These are phyloP conservation scores for Notamacropus eugenii DNA, from an alignment of 2,797 vertebrate genomes.

Conservation along the genomic window DNA sequence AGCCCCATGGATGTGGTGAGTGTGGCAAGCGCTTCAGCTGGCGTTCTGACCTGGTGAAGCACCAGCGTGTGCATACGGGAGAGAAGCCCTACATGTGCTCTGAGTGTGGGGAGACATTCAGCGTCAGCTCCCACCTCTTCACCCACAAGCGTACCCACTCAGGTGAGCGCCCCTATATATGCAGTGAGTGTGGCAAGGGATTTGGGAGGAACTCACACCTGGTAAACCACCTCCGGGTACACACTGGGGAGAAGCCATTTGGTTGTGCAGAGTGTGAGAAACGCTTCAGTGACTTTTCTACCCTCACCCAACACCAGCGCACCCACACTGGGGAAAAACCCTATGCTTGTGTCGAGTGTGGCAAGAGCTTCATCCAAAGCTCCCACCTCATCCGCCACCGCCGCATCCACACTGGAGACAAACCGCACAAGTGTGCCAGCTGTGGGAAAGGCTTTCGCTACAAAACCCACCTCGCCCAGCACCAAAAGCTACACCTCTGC, in stretches of 20 bases:
- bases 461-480: slow-evolving; percentile 78
- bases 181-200: slow-evolving; percentile 80
- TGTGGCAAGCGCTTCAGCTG: slow-evolving; percentile 83
- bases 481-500: slow-evolving; percentile 78
- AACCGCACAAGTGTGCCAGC: slow-evolving; percentile 72
- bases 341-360: slow-evolving; percentile 77
- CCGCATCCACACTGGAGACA: slow-evolving; percentile 79
- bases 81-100: slow-evolving; percentile 83
- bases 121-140: slow-evolving; percentile 82
- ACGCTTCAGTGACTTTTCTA: slow-evolving; percentile 81
- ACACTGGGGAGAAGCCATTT: slow-evolving; percentile 83
- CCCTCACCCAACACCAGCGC: slow-evolving; percentile 82
- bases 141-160: slow-evolving; percentile 83
- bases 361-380: slow-evolving; percentile 81
- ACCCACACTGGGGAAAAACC: slow-evolving; percentile 81
- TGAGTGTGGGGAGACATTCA: slow-evolving; percentile 81
- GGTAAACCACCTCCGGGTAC: slow-evolving; percentile 80
- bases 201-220: slow-evolving; percentile 82
- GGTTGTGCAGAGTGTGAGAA: slow-evolving; percentile 79
- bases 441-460: slow-evolving; percentile 80
- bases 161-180: slow-evolving; percentile 81
- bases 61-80: slow-evolving; percentile 80
- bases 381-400: slow-evolving; percentile 80
- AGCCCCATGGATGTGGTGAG: slow-evolving; percentile 78
- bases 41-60: slow-evolving; percentile 82